Evolutionary conservation across 30 jellyfish, hydroid and myxozoan genomes (phyloP), one percentile per base, ranked within the genome.

Genomic region (Chrysaora quinquecirrha): DNA sequence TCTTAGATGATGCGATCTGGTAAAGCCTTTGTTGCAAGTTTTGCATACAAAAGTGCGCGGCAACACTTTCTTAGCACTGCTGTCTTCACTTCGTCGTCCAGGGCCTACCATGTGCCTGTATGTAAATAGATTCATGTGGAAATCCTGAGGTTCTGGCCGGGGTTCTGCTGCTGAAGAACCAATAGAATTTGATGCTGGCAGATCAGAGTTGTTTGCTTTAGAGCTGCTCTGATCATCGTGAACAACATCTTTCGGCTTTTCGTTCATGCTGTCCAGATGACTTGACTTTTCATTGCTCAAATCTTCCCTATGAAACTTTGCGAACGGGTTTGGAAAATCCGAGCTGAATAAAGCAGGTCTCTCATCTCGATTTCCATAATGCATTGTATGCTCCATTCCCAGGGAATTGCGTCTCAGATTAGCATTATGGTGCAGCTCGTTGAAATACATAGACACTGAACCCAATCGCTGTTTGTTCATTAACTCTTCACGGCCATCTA

Each of bases 11-110:
- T 80, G 90, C 10, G 90, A 80, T 54, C 90, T 65, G 29, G 90
- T 80, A 77, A 80, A 80, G 65, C 80, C 83, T 48, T 80, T 80
- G 81, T 80, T 80, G 52, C 90, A 80, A 24, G 90, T 80, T 19
- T 80, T 71, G 76, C 90, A 80, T 30, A 80, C 90, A 68, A 80
- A 80, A n/a, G 90, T 65, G 67, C 90, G 83, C 30, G 90, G 90
- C 16, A 80, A 79, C 7, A 80, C 90, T 71, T 80, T 79, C 70
- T 80, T 80, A 78, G 43, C 67, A 19, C 34, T 30, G 35, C 32
- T 30, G 20, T 78, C 89, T n/a, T 30, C 63, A 43, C 80, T 18
- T 28, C 80, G 73, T 23, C 89, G 33, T 21, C 81, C 78, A 7
- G 80, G 89, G 89, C 3, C 48, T 2, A 80, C 90, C 90, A 80